Base-by-base conservation (phyloP, 2,113 vertebrate species). In the Clupea harengus region DNA sequence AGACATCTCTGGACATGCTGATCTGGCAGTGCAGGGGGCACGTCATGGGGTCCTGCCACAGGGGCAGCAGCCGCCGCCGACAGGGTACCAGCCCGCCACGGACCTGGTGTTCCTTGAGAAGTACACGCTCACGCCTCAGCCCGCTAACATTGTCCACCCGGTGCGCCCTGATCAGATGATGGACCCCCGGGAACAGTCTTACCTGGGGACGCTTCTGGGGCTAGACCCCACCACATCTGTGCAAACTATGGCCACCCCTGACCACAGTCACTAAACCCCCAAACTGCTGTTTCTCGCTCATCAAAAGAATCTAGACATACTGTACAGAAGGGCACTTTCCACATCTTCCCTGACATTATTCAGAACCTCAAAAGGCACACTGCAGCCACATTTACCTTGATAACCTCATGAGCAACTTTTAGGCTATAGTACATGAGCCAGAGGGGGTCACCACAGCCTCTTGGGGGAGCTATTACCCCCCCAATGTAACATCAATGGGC, bases 41-140 rank as follows among this genome's bases (percentile, higher is more conserved):
- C 83, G 94, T 8, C 96, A 96, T 1, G 85, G 91, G 45, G 89
- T 96, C 15, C 92, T 96, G 83, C 93, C 94, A n/a, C 75, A 85
- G 17, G 84, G 91, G 81, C 92, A 88, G 0, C 95, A 94, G 84
- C 92, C 96, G 57, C 96, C 0, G n/a, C n/a, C n/a, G n/a, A 50
- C 94, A 0, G 95, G 95, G 81, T 99, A 97, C 88, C 97, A 97
- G 81, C 94, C 95, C 0, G 89, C 97, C 0, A 87, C 97, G 0
- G 98, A 99, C 82, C 92, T 99, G 25, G 96, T 97, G 0, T 99
- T 99, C 91, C 93, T 99, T 17, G 98, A 99, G 89, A 99, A 99
- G 84, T 99, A 99, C 47, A 97, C 97, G 1, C 96, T 99, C 17
- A 97, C 96, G 45, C 97, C 97, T 22, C 98, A 97, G 86, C 97